These are phyloP conservation scores for Scomber colias DNA, from an alignment of 2,113 vertebrate species.

Conservation along the genomic window DNA sequence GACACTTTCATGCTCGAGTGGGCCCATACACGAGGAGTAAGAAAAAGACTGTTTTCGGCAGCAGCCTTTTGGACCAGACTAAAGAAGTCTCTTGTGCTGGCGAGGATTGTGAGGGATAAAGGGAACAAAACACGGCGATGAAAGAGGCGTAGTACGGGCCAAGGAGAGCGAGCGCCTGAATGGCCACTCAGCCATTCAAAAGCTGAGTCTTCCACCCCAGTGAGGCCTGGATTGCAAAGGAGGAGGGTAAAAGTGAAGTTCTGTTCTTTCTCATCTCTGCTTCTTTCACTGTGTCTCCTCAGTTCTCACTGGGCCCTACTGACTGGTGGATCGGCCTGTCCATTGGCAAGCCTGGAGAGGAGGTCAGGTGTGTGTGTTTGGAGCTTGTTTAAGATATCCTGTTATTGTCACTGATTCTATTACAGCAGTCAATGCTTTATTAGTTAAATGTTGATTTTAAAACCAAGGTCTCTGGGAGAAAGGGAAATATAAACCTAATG, in stretches of 20 bases:
- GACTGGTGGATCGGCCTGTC: constrained; percentile 94
- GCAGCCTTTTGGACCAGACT: constrained; percentile 29
- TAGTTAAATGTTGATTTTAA: background rate
- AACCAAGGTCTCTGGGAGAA: background rate
- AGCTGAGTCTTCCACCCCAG: background rate
- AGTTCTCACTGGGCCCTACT: constrained; percentile 84
- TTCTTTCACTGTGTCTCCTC: constrained; percentile 30
- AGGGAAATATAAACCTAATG: too few species aligned
- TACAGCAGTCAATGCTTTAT: background rate
- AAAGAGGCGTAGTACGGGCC: constrained; percentile 34
- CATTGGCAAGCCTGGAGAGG: constrained; percentile 74
- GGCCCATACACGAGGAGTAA: constrained; percentile 9
- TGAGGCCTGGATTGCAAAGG: constrained; percentile 19
- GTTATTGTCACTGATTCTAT: constrained; percentile 6
- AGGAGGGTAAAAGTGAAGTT: constrained; percentile 13
- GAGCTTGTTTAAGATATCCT: background rate
- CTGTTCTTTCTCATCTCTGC: constrained; percentile 30
- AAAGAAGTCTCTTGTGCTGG: constrained; percentile 55
- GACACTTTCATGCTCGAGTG: constrained; percentile 48
- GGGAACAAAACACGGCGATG: constrained; percentile 51
- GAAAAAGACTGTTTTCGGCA: constrained; percentile 13
- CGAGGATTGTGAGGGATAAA: constrained; percentile 51
- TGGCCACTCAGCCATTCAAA: constrained; percentile 28
- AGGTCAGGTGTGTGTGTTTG: constrained; percentile 85
- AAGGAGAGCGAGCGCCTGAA: constrained; percentile 42